Evolutionary conservation across 2,888 invertebrate genomes (phyloP), one percentile per base, ranked within the genome.

Genomic region (Aleiodes testaceus): DNA sequence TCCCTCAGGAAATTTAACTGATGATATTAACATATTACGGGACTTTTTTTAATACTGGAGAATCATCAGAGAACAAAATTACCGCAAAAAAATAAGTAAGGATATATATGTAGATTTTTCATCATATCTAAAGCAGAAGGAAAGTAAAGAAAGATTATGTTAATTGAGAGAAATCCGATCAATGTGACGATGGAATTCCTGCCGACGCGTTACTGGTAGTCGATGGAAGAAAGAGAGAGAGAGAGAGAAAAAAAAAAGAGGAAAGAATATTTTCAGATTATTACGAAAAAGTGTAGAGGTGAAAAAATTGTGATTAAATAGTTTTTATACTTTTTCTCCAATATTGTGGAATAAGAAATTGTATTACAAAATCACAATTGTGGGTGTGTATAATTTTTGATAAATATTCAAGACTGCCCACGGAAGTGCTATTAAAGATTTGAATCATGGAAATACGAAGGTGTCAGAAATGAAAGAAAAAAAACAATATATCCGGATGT

Each of bases 91-190:
- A 55, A 14, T 45, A 45, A 12, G 26, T n/a, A 42, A 12, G 64
- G 30, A 50, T 61, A 52, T 30, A n/a, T 42, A 22, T 14, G 22
- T 61, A 68, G 61, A 52, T 70, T 74, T 66, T 72, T 71, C 71
- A 52, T 53, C 16, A 59, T 30, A 59, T 59, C 30, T 36, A 36
- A 36, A 36, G 36, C 36, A 36, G 36, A 36, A 36, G 36, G 36
- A 42, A 9, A 44, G 66, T 16, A 52, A 70, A 16, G 59, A 66
- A 63, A 73, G 73, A 74, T 74, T 76, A 76, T 74, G 76, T 61
- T 72, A 74, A 76, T 76, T 47, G 70, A 61, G 76, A 76, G 76
- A 74, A 76, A 76, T 76, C 69, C 64, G 67, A 49, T 55, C 45
- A 55, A 63, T 45, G 55, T 36, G 66, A 63, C 49, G 47, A 65